Evolutionary conservation across 1,140 invertebrate species (phyloP).

Genomic region (Drosophila bocki): DNA sequence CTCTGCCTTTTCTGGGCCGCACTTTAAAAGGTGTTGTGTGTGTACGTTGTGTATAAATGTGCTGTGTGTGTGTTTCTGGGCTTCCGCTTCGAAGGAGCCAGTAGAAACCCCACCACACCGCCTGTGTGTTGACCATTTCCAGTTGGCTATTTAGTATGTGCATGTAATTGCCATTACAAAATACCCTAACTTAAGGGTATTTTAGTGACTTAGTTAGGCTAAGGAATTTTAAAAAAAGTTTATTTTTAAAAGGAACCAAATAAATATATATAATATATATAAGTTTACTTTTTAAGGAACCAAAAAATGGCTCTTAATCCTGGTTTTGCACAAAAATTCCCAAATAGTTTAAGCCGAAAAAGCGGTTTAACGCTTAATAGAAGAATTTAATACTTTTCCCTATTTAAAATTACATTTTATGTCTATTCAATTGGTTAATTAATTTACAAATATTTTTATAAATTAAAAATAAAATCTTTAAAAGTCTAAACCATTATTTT

Average conservation of each 20-base stretch:
- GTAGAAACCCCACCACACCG: neutral
- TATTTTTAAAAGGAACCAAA: neutral
- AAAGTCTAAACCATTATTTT: no score
- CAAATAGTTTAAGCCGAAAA: neutral
- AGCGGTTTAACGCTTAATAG: no score
- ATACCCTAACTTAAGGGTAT: constrained; percentile 5
- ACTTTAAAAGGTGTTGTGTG: constrained; percentile 70
- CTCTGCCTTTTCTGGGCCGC: constrained; percentile 67
- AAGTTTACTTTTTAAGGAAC: no score
- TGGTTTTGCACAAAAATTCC: neutral
- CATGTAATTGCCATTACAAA: constrained; percentile 57
- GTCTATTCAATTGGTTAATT: no score
- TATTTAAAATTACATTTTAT: no score
- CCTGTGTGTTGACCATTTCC: constrained; percentile 43
- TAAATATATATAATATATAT: no score
- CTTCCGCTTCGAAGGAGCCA: constrained; percentile 64
- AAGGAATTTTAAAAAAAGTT: no score
- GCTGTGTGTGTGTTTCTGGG: constrained; percentile 25
- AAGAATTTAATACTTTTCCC: no score
- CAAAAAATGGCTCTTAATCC: neutral
- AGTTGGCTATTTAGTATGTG: constrained; percentile 71
- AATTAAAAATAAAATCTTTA: no score
- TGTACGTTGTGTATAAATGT: neutral
- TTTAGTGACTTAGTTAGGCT: no score
- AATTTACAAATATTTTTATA: neutral